phyloP scores from a whole-genome alignment of 2,113 vertebrate species.

The Peucedramus taeniatus region DNA sequence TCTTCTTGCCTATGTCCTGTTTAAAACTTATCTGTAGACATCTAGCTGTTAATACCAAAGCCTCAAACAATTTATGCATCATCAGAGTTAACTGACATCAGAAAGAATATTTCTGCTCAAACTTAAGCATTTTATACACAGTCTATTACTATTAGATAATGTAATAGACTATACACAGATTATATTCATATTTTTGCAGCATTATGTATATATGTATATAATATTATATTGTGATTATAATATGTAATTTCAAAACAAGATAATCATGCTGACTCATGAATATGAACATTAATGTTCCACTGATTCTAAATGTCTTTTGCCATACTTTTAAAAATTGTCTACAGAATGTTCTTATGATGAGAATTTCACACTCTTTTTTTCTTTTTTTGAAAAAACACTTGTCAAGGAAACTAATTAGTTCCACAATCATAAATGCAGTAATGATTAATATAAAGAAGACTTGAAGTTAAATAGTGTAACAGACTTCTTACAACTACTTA shows the following conservation, averaged over 20 bases:
- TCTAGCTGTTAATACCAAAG: neutral
- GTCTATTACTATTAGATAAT: too few relatives aligned
- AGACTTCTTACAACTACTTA: neutral
- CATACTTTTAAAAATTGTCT: neutral
- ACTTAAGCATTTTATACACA: neutral
- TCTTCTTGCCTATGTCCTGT: neutral
- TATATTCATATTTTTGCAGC: neutral
- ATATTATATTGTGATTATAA: neutral
- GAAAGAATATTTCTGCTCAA: neutral
- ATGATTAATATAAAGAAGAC: neutral
- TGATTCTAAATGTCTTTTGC: neutral
- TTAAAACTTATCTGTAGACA: neutral
- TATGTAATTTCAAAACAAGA: neutral
- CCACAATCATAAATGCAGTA: neutral
- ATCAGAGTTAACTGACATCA: neutral
- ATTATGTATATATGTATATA: neutral
- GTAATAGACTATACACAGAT: too few relatives aligned
- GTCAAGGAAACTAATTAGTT: slow-evolving; percentile 38
- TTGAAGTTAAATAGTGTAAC: neutral
- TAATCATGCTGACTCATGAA: neutral
- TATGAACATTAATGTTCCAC: neutral
- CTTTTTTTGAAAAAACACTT: slow-evolving; percentile 15
- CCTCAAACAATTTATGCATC: neutral
- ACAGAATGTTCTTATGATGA: neutral
- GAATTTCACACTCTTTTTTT: slow-evolving; percentile 4